These are phyloP conservation scores for Scaptomyza caliginosa DNA, from an alignment of 2,888 invertebrate genomes.

Conservation along the genomic window DNA sequence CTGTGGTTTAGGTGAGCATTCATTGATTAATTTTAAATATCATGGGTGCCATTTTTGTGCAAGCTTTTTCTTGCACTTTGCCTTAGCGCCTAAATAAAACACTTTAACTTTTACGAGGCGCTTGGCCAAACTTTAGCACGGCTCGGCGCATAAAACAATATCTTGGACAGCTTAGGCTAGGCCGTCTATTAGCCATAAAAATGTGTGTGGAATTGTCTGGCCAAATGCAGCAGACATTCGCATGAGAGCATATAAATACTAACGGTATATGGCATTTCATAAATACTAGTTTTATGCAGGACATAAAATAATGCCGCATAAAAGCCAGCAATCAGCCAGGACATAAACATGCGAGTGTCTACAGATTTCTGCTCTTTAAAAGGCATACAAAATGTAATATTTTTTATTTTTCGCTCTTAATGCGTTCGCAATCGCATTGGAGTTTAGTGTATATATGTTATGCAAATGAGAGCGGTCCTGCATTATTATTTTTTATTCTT, in stretches of 20 bases:
- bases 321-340: conserved; percentile 47
- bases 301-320: conserved; percentile 40
- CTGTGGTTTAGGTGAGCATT: conserved; percentile 56
- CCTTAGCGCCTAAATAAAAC: conserved; percentile 22
- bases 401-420: conserved; percentile 17
- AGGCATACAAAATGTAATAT: conserved; percentile 14
- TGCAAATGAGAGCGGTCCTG: conserved; percentile 46
- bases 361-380: conserved; percentile 39
- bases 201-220: not conserved
- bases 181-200: conserved; percentile 51
- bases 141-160: conserved; percentile 51
- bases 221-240: conserved; percentile 36
- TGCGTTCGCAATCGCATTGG: not conserved
- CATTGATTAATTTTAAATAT: conserved; percentile 65
- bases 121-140: conserved; percentile 25
- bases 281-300: conserved; percentile 69
- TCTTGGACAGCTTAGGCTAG: conserved; percentile 25
- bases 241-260: conserved; percentile 16
- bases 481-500: conserved; percentile 43
- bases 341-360: conserved; percentile 12
- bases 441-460: conserved; percentile 17
- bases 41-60: conserved; percentile 19
- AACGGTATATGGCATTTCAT: conserved; percentile 50
- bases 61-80: too few relatives aligned
- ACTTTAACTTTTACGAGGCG: conserved; percentile 55